These are phyloP conservation scores for Loris lydekkerianus DNA, from an alignment of 2,797 vertebrate genomes.

Conservation along the genomic window DNA sequence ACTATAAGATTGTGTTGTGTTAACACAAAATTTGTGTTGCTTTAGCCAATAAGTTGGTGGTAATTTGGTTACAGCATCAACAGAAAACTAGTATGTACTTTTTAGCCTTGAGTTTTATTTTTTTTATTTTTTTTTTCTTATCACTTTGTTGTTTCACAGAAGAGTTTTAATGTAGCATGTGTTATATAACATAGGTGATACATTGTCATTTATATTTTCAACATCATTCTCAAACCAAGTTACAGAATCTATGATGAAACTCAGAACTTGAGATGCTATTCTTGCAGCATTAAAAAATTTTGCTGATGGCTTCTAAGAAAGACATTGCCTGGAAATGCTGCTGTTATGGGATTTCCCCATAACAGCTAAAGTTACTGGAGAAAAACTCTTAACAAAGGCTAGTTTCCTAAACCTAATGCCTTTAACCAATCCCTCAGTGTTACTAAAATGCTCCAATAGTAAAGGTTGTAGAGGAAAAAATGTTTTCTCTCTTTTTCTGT, in stretches of 20 bases:
- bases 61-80: not conserved
- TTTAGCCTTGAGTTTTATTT: constrained; percentile 15
- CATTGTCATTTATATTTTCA: constrained; percentile 53
- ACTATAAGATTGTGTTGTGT: not conserved
- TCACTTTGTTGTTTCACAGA: constrained; percentile 82
- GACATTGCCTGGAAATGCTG: not conserved
- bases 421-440: constrained; percentile 9
- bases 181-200: constrained; percentile 65
- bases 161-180: constrained; percentile 76
- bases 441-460: not conserved
- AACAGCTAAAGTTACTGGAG: not conserved
- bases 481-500: not conserved
- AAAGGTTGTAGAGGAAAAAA: constrained; percentile 34
- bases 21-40: not conserved
- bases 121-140: constrained; percentile 58
- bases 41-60: not conserved
- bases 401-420: constrained; percentile 38
- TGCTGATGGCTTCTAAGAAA: constrained; percentile 45
- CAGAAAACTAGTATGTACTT: not conserved
- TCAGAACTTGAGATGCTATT: constrained; percentile 48
- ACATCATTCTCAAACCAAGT: constrained; percentile 59
- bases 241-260: constrained; percentile 50
- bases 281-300: not conserved
- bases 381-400: constrained; percentile 10
- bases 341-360: not conserved